Conservation (phyloP, 2,797 vertebrate species). For the Ciconia nigra region DNA sequence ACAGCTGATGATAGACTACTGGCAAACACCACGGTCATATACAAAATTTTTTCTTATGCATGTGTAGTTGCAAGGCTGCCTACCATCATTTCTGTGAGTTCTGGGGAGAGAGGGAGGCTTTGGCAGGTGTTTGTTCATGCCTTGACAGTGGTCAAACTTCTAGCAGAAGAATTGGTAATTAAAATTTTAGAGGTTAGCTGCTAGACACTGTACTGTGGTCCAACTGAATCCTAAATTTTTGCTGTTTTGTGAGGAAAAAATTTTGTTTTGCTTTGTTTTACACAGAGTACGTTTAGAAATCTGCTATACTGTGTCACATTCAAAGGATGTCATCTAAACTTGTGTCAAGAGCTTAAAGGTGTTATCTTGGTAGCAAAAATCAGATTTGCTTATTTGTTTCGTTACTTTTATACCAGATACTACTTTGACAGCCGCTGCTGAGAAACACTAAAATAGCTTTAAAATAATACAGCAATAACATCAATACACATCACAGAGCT, state of each 20-base stretch:
- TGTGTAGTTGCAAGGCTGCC: not conserved
- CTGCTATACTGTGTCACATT: not conserved
- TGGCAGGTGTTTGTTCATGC: not conserved
- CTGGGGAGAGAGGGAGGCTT: not conserved
- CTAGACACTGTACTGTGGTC: not conserved
- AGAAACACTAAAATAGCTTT: not conserved
- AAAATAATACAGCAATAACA: not conserved
- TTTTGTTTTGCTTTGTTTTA: not conserved
- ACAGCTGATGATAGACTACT: not conserved
- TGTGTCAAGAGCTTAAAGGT: not conserved
- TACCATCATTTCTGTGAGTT: not conserved
- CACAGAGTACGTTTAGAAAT: not conserved
- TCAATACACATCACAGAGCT: not conserved
- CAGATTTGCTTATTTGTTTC: not conserved
- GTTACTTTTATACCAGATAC: not conserved
- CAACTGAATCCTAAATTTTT: not conserved
- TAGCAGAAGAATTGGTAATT: not conserved
- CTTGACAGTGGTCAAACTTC: not conserved
- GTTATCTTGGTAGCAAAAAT: not conserved
- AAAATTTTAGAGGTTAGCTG: not conserved
- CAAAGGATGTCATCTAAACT: not conserved
- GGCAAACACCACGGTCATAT: not conserved
- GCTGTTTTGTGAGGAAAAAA: not conserved
- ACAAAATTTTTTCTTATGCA: not conserved
- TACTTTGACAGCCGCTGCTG: not conserved